These are phyloP conservation scores for Cepaea hortensis DNA, from an alignment of 2,888 invertebrate species.

Conservation along the genomic window DNA sequence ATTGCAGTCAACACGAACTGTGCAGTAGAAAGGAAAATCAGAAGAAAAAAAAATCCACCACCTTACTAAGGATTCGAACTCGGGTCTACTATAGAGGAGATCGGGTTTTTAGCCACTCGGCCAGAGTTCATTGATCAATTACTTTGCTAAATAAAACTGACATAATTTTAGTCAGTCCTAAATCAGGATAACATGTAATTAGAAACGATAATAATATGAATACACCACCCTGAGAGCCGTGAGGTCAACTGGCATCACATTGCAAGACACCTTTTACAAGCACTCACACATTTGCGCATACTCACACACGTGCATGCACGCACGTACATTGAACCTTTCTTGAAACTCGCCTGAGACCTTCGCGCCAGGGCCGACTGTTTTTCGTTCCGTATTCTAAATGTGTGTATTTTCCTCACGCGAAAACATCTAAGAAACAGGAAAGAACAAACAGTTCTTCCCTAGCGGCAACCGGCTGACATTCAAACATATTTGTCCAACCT, in stretches of 20 bases:
- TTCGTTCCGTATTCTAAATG: slow-evolving; percentile 33
- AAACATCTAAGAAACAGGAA: slow-evolving; percentile 29
- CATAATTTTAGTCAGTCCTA: not conserved
- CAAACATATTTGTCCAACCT: slow-evolving; percentile 35
- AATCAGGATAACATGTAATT: not conserved
- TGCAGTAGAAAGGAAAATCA: no score
- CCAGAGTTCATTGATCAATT: no score
- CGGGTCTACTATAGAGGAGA: no score
- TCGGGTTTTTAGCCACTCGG: no score
- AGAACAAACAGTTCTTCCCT: slow-evolving; percentile 29
- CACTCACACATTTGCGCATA: not conserved
- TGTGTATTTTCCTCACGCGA: slow-evolving; percentile 34
- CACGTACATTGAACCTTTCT: not conserved
- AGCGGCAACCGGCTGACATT: slow-evolving; percentile 26
- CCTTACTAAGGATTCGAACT: no score
- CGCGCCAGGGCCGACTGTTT: not conserved
- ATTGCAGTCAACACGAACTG: no score
- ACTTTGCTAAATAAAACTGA: not conserved
- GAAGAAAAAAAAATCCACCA: no score
- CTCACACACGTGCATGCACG: not conserved
- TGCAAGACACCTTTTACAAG: not conserved
- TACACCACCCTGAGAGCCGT: not conserved
- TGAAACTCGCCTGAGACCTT: not conserved
- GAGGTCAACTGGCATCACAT: not conserved
- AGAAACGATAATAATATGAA: not conserved